Evolutionary conservation across 2,113 vertebrate species (phyloP), one percentile per base, ranked within the genome.

Genomic region (Bostrychus sinensis): DNA sequence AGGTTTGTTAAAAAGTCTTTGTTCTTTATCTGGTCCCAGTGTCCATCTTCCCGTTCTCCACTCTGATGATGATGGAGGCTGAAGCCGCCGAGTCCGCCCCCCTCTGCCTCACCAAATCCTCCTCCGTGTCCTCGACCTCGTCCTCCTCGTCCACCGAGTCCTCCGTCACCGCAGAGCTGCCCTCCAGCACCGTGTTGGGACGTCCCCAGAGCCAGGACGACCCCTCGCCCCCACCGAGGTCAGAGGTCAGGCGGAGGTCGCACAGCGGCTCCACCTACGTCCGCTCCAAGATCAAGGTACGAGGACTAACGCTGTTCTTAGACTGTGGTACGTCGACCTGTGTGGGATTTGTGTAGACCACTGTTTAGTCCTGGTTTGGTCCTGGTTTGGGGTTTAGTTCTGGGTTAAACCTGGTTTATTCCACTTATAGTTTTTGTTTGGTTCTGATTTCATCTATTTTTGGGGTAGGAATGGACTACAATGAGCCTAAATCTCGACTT

Each of bases 271-370:
- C 81, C 25, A 72, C 78, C 0, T 93, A 90, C 8, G 22, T 93
- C 32, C 86, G 91, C 9, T 89, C 92, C 48, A 93, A 93, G 78
- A 93, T 93, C 6, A 93, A 93, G 91, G 92, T 92, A 77, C 89
- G 48, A 5, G 17, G 9, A 3, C n/a, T 16, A 38, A n/a, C n/a
- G n/a, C n/a, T n/a, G n/a, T n/a, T n/a, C n/a, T n/a, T n/a, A n/a
- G n/a, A n/a, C n/a, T n/a, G n/a, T n/a, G n/a, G n/a, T n/a, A n/a
- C n/a, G n/a, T n/a, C n/a, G n/a, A n/a, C n/a, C n/a, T n/a, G n/a
- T n/a, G n/a, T n/a, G n/a, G n/a, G n/a, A n/a, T n/a, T n/a, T n/a
- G n/a, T n/a, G n/a, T n/a, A n/a, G n/a, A n/a, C n/a, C n/a, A n/a
- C n/a, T n/a, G n/a, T n/a, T n/a, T n/a, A n/a, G n/a, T n/a, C n/a